Evolutionary conservation across 2,888 invertebrate species (phyloP), one percentile per base, ranked within the genome.

Genomic region (Drosophila prostipennis): DNA sequence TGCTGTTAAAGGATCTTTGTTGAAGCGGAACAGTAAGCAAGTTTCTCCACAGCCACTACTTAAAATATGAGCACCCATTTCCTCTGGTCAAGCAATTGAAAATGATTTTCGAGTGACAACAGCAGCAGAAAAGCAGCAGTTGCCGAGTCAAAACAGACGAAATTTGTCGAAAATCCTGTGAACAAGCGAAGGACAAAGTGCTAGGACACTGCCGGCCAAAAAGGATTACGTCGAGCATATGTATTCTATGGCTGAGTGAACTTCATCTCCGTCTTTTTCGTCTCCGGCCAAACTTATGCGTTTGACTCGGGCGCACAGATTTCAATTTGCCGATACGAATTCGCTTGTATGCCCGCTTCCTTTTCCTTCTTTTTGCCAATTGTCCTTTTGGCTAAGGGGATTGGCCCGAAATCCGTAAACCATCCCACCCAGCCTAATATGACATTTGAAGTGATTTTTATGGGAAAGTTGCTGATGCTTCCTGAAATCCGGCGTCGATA

Each of bases 151-250:
- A 82, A 87, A 87, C 81, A 89, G 81, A 83, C 84, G 65, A 80
- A 89, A 89, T 84, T 84, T 87, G 88, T 84, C 69, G 83, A 87
- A 81, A 84, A 84, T 89, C 75, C 83, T 84, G 88, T 87, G 88
- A 84, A 84, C 83, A 84, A 87, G 75, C 77, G 74, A 48, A 80
- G 85, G 87, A 85, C 83, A 84, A 82, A 89, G 88, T 82, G 89
- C 88, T 82, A 53, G 80, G 89, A 86, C 80, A 82, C 54, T 67
- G 86, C 72, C 72, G 61, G 72, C 72, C 84, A 81, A 79, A 89
- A 89, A 84, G 89, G 88, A 84, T 85, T 87, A 84, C 89, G 83
- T 79, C 89, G 87, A 89, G 88, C 83, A 84, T 89, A 88, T 84
- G 89, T 89, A 89, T 82, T 84, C 55, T 73, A 87, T 85, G 78